Evolutionary conservation across 2,113 vertebrate genomes (phyloP).

Genomic region (Notarius lentiginosus): DNA sequence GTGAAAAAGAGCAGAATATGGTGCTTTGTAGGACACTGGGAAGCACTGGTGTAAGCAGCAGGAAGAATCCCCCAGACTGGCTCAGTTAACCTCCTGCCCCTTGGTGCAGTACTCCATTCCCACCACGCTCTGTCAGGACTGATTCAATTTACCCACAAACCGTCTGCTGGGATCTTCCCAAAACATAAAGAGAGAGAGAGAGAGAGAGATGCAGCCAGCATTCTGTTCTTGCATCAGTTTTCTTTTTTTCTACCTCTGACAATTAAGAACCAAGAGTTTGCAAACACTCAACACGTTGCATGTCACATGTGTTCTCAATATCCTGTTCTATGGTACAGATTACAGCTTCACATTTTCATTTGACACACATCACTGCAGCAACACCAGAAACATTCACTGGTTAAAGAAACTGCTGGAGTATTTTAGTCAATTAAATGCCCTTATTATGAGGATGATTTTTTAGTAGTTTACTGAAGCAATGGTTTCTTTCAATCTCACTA

Average conservation of each 20-base stretch:
- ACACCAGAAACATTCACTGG: neutral
- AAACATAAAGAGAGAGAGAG: neutral
- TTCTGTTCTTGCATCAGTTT: neutral
- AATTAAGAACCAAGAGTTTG: neutral
- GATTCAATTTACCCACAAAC: constrained; percentile 59
- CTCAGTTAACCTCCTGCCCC: constrained; percentile 60
- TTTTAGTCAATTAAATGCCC: neutral
- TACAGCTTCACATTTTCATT: neutral
- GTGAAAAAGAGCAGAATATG: neutral
- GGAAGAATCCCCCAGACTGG: constrained; percentile 58
- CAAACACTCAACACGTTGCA: neutral
- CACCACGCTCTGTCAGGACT: constrained; percentile 52
- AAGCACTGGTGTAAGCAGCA: constrained; percentile 36
- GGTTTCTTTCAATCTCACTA: neutral
- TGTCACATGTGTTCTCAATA: neutral
- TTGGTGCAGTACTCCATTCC: constrained; percentile 44
- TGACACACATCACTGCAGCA: neutral
- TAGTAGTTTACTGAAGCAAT: neutral
- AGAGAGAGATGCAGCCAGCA: constrained; percentile 8
- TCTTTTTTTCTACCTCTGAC: neutral
- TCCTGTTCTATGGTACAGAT: neutral
- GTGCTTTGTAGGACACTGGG: constrained; percentile 40
- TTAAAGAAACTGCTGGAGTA: neutral
- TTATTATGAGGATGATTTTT: neutral
- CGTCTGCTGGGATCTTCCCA: constrained; percentile 45